These are phyloP conservation scores for Gymnobelideus leadbeateri DNA, from an alignment of 2,113 vertebrate species.

Conservation along the genomic window DNA sequence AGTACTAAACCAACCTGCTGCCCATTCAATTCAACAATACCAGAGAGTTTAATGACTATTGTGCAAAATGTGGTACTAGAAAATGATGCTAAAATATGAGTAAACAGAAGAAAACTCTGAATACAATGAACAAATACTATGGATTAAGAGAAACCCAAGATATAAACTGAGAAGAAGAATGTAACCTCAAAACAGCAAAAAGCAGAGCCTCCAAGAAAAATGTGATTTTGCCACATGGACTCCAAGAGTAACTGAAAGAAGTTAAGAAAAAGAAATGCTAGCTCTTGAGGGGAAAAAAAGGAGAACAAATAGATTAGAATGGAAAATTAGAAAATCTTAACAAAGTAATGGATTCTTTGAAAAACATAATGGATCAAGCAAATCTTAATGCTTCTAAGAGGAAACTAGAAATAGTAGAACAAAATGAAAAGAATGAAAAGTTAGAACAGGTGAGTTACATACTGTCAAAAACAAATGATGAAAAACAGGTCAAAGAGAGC, in stretches of 20 bases:
- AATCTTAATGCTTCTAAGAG: background rate
- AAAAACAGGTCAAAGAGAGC: background rate
- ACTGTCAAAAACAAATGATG: background rate
- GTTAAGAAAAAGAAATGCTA: background rate
- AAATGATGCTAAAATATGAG: background rate
- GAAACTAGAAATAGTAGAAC: background rate
- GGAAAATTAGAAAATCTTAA: background rate
- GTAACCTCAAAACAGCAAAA: background rate
- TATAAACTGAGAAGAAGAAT: background rate
- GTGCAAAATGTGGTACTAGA: background rate
- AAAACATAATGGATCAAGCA: background rate
- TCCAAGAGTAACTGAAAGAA: background rate
- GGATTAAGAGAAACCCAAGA: background rate
- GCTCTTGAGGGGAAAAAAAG: background rate
- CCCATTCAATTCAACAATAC: background rate
- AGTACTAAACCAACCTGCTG: background rate
- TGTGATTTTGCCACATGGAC: background rate
- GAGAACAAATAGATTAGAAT: background rate
- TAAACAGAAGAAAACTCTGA: background rate
- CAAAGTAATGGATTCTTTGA: background rate
- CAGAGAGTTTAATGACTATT: background rate
- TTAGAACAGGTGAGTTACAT: background rate
- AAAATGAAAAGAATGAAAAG: background rate
- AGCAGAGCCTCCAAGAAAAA: background rate
- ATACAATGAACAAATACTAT: background rate